Conservation (phyloP, 2,888 invertebrate species). For the Lasius fuliginosus region DNA sequence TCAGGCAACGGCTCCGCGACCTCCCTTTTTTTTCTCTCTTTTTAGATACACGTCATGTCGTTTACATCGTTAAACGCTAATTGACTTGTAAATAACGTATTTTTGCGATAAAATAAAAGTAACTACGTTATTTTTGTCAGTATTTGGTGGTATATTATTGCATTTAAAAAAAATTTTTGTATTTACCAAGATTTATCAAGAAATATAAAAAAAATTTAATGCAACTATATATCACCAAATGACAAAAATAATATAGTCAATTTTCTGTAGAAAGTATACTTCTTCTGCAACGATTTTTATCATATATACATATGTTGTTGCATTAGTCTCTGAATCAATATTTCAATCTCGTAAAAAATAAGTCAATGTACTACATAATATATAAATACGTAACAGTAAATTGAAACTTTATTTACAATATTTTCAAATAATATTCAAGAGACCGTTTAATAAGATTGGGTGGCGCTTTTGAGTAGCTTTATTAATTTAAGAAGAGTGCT, state of each 20-base stretch:
- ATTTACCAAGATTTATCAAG: not conserved
- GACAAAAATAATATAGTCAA: not conserved
- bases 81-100: slow-evolving; percentile 44
- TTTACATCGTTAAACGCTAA: slow-evolving; percentile 51
- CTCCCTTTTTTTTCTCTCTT: not conserved
- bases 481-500: not conserved
- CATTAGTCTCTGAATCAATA: not conserved
- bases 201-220: not conserved
- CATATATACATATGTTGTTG: not conserved
- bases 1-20: slow-evolving; percentile 4
- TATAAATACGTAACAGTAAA: not conserved
- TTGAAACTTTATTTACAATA: not conserved
- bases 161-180: not conserved
- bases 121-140: slow-evolving; percentile 14
- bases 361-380: not conserved
- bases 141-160: not conserved
- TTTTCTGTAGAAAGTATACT: not conserved
- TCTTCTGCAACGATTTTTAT: not conserved
- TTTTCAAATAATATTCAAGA: not conserved
- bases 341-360: not conserved
- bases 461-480: not conserved
- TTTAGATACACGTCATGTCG: slow-evolving; percentile 50
- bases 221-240: not conserved
- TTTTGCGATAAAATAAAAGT: slow-evolving; percentile 31
- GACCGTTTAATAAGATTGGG: not conserved